Percentiles rank a stretch among this genome's conserved stretches.
Evolutionary conservation across 2,797 vertebrate genomes (phyloP).

Genomic region (Aphelocoma californica): DNA sequence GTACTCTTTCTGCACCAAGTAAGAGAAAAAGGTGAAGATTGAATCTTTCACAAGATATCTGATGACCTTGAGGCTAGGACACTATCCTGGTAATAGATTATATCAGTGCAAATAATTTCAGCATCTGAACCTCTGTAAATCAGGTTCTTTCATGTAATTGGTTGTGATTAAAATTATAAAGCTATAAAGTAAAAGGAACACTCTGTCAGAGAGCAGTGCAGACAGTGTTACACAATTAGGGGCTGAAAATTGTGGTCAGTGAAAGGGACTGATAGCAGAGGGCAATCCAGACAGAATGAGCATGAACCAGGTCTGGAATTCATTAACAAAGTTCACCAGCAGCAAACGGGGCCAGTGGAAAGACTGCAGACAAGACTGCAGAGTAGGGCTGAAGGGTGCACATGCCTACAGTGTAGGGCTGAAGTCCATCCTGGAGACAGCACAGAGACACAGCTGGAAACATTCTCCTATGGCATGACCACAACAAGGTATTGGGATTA

Average conservation of each 20-base stretch:
- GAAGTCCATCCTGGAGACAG: not conserved
- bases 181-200: not conserved
- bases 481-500: fast-evolving
- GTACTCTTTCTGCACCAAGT: not conserved
- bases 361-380: not conserved
- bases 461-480: not conserved
- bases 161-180: not conserved
- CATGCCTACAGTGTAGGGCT: fast-evolving
- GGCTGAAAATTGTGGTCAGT: not conserved
- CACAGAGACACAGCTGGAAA: not conserved
- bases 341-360: not conserved
- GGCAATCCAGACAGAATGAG: not conserved
- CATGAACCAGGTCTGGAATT: not conserved
- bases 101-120: not conserved
- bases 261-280: not conserved
- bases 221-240: not conserved
- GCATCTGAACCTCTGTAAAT: not conserved
- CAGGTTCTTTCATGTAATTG: not conserved
- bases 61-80: not conserved
- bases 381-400: not conserved
- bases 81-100: not conserved
- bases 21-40: not conserved
- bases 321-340: not conserved
- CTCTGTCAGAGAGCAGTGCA: not conserved
- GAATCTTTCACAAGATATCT: not conserved